Percentiles rank a stretch among this genome's conserved stretches.
phyloP scores from a whole-genome alignment of 2,888 invertebrate genomes.

The Pyralis farinalis region DNA sequence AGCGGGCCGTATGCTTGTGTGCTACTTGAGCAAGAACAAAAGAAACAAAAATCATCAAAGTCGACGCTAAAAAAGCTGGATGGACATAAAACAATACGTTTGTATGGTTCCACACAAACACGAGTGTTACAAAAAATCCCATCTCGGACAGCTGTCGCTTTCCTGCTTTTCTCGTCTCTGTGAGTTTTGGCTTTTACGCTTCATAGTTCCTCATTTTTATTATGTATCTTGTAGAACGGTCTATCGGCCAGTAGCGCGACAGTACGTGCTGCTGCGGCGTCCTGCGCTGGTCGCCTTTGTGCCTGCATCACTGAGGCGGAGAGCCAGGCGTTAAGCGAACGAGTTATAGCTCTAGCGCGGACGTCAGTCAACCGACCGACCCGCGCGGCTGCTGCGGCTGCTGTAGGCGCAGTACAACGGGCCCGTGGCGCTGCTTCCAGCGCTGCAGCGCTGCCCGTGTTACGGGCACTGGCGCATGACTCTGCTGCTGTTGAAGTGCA shows the following conservation, averaged over 20 bases:
- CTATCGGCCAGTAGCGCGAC: conserved; percentile 88
- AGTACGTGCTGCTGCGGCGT: conserved; percentile 96
- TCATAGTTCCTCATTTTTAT: too few relatives aligned
- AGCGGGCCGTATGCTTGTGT: too few relatives aligned
- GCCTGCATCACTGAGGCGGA: conserved; percentile 55
- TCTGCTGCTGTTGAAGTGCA: conserved; percentile 96
- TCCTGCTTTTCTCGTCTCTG: too few relatives aligned
- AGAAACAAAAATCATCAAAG: too few relatives aligned
- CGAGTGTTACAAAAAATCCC: too few relatives aligned
- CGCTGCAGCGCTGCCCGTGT: conserved; percentile 96
- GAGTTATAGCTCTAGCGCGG: conserved; percentile 50
- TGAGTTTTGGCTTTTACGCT: too few relatives aligned
- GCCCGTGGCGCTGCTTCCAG: conserved; percentile 98
- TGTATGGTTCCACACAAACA: too few relatives aligned
- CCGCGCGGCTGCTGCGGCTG: conserved; percentile 81
- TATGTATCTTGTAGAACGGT: conserved; percentile 84
- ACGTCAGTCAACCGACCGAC: conserved; percentile 37
- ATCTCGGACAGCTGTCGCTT: too few relatives aligned
- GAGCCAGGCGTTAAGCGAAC: conserved; percentile 57
- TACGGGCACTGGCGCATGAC: conserved; percentile 97
- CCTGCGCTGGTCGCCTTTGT: conserved; percentile 93
- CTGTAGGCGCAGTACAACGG: conserved; percentile 97
- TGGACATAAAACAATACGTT: too few relatives aligned
- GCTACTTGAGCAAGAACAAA: too few relatives aligned
- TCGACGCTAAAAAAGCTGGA: too few relatives aligned